Base-by-base conservation (phyloP, 2,797 vertebrate species). In the Eupleurogrammus muticus region DNA sequence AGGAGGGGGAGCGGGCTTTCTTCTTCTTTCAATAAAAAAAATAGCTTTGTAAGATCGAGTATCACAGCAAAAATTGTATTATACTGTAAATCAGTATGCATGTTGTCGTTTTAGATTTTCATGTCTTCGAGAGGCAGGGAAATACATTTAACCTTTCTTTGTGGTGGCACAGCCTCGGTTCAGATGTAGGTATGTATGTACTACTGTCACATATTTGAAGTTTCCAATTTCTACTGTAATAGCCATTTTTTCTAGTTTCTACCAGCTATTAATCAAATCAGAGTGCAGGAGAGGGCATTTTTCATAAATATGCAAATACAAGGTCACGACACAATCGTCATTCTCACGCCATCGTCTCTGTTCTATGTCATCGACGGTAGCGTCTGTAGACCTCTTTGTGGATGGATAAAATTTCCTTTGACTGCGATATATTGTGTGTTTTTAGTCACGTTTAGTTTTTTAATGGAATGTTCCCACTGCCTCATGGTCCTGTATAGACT, bases 281-380 rank as follows among this genome's bases (percentile, higher is more conserved):
- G 85, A 90, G 81, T 55, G 84, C 79, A 83, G 77, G 79, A 86
- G 87, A 90, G 90, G 89, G 89, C 88, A 90, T 92, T 92, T n/a
- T 90, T 87, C 88, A 91, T 90, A 87, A 92, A 92, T 93, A 93
- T 92, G 91, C 92, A 93, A 92, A 91, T 90, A 87, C 86, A 88
- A 92, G 85, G 90, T 91, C 84, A 87, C 77, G 51, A 54, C 48
- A 70, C 74, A 58, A 36, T 77, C 81, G 44, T 72, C 74, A 28
- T 28, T n/a, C n/a, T n/a, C n/a, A n/a, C n/a, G n/a, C n/a, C 28
- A 28, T 77, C 81, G 44, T 72, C 74, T 74, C 50, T 76, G 70
- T 85, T 77, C 70, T 65, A 32, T n/a, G 1, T 84, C 67, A 66
- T 75, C 14, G 67, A 51, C 68, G 28, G 44, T 74, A 58, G 50